Base-by-base conservation (phyloP, 2,113 vertebrate genomes). In the Lathamus discolor region DNA sequence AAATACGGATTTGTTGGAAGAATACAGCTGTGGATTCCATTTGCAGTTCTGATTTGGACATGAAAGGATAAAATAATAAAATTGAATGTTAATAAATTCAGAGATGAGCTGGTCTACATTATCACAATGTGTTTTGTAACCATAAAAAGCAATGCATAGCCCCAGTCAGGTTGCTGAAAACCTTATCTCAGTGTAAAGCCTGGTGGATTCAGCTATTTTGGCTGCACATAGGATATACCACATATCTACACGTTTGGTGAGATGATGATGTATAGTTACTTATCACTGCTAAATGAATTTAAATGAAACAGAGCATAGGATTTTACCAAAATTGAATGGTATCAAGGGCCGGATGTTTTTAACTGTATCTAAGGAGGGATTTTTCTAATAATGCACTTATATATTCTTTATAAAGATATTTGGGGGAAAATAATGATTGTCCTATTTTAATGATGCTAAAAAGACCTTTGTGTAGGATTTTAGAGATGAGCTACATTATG, bases 351-450 rank as follows among this genome's bases (percentile, higher is more conserved):
- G 84, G 94, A 95, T 91, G 95, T 97, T 96, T 97, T 96, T 88
- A 97, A 96, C 41, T 96, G 96, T 97, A 96, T 96, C 95, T 97
- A 97, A 97, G 95, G 95, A 97, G 83, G 90, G 94, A 94, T 98
- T 98, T 95, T 98, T 98, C 92, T 97, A 98, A 97, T 97, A 92
- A 91, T 97, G 95, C 95, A 97, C 96, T 97, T 97, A 94, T 96
- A 90, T 97, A 97, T 97, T 97, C 97, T 98, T 98, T 98, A 95
- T 98, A 98, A 91, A 94, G 78, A 83, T 96, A 95, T 96, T 97
- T 93, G 96, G 93, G 94, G 90, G 75, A 57, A 96, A 94, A 70
- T 72, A 78, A 76, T 28, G 85, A 67, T 85, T 95, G 95, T 95
- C 92, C 93, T 95, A 80, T 97, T 97, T 96, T 97, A 92, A 91